Evolutionary conservation across 1,140 invertebrate genomes (phyloP), one percentile per base, ranked within the genome.

Genomic region (Ceratina japonica): DNA sequence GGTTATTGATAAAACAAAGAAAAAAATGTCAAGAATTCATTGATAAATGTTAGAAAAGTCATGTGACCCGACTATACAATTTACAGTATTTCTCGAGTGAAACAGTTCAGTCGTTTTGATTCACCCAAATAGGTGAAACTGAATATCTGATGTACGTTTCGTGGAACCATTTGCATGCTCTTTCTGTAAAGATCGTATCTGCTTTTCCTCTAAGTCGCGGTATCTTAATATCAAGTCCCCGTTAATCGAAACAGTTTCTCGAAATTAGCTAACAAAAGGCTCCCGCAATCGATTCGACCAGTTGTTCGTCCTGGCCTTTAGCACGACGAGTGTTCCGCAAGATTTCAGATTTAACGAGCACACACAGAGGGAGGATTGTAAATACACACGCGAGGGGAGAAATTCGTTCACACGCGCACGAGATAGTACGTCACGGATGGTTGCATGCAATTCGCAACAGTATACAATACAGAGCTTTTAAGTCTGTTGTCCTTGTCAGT

Each of bases 361-460:
- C 59, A 8, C 22, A 52, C 16, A 16, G 37, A 44, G 37, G 5
- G 5, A 44, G 2, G 0, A 8, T 44, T n/a, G 54, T 56, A n/a
- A 16, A 16, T 18, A 56, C 13, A 56, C 54, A 56, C 54, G n/a
- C 54, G n/a, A n/a, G 13, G 16, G 54, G 1, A 56, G n/a, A 44
- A 44, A 44, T 10, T n/a, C 18, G 22, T 13, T 56, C 15, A 27
- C 37, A 15, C 58, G 24, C 51, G 24, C 61, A 22, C 59, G 56
- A 71, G 62, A 77, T 54, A 59, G 63, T 59, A 70, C 61, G 58
- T 82, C 75, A 69, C 65, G 75, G 65, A 77, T 78, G 70, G 70
- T 82, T 62, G 83, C 74, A 56, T 76, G 83, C 79, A 84, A 84
- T 80, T 84, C 78, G 83, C 66, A 79, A 68, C 54, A 80, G 56